Evolutionary conservation across 2,888 invertebrate species (phyloP).

Genomic region (Caenorhabditis parvicauda): DNA sequence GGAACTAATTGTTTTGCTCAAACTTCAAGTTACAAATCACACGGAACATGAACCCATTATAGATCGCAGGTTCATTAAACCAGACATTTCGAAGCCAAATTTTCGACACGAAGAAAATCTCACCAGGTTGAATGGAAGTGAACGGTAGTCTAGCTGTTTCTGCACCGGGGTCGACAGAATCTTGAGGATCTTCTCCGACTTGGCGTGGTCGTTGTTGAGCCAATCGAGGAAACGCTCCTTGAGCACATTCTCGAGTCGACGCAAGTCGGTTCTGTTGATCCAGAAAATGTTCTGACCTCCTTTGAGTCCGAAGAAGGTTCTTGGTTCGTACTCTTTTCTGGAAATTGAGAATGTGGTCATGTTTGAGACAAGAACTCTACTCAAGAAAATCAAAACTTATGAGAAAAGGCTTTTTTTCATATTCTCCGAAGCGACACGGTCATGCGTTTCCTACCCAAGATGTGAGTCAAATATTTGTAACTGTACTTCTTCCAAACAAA

Average conservation of each 20-base stretch:
- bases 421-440: background rate
- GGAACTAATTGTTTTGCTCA: background rate
- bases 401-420: no score
- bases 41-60: background rate
- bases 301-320: slow-evolving; percentile 49
- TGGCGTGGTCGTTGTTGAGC: slow-evolving; percentile 52
- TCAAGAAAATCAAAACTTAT: no score
- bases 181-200: slow-evolving; percentile 37
- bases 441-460: background rate
- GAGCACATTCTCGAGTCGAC: slow-evolving; percentile 48
- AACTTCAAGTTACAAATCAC: background rate
- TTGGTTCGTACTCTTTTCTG: slow-evolving; percentile 55
- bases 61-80: background rate
- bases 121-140: slow-evolving; percentile 50
- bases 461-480: no score
- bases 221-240: slow-evolving; percentile 56
- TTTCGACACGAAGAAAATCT: background rate
- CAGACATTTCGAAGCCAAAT: background rate
- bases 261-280: slow-evolving; percentile 49
- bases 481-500: slow-evolving; percentile 1
- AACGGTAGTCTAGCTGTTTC: slow-evolving; percentile 32
- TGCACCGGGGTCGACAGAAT: slow-evolving; percentile 34
- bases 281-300: slow-evolving; percentile 42
- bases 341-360: no score
- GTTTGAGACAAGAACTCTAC: no score